A percentile compares a stretch with the other conserved stretches of the same genome.
phyloP scores from a whole-genome alignment of 2,797 vertebrate genomes.

The Urosaurus nigricauda region DNA sequence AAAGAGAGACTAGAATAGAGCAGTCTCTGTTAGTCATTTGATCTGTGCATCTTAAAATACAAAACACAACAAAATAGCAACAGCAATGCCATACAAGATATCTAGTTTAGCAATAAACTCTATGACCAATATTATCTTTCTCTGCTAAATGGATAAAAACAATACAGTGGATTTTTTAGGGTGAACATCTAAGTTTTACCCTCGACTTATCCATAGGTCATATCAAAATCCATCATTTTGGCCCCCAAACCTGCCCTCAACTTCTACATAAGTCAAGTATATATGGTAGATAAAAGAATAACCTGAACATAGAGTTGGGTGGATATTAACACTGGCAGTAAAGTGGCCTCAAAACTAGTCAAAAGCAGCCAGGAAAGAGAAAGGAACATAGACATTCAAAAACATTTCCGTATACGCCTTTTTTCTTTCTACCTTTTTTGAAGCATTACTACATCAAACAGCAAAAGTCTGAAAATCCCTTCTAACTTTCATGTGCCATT shows the following conservation, averaged over 20 bases:
- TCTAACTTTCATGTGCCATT: no score
- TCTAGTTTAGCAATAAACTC: not conserved
- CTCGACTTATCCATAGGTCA: no score
- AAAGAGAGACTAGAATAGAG: not conserved
- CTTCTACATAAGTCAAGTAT: no score
- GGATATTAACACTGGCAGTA: no score
- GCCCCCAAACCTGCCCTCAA: no score
- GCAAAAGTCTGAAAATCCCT: not conserved
- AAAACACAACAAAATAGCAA: not conserved
- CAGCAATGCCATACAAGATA: not conserved
- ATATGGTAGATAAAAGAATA: no score
- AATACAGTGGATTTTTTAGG: not conserved
- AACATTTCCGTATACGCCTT: no score
- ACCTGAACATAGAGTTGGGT: no score
- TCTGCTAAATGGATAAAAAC: not conserved
- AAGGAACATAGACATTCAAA: no score
- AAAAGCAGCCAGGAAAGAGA: no score
- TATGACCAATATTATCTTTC: not conserved
- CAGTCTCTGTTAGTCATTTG: not conserved
- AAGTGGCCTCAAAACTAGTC: no score
- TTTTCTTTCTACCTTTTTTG: not conserved
- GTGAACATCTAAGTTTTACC: not conserved
- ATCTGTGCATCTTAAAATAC: not conserved
- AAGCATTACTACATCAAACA: not conserved
- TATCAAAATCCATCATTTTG: no score